phyloP scores from a whole-genome alignment of 2,797 vertebrate genomes.

The Artibeus jamaicensis region DNA sequence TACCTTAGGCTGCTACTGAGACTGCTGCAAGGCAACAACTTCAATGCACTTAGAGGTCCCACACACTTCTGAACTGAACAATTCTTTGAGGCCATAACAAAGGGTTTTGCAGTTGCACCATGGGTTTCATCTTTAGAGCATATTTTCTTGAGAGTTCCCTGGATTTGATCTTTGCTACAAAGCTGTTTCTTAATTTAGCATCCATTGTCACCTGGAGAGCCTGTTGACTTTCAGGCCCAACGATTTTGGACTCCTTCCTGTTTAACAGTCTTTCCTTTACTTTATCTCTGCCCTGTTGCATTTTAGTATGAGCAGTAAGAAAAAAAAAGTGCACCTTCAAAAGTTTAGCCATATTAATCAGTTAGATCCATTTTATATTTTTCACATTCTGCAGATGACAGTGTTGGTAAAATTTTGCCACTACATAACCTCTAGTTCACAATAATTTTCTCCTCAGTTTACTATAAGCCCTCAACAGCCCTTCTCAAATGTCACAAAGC shows the following conservation, averaged over 20 bases:
- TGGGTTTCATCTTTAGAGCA: neutral
- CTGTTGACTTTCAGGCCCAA: neutral
- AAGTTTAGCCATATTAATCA: neutral
- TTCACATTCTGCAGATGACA: neutral
- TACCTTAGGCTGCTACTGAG: neutral
- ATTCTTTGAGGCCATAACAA: neutral
- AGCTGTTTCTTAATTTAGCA: neutral
- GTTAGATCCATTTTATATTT: neutral
- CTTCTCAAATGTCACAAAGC: neutral
- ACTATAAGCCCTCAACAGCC: neutral
- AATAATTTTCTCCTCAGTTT: neutral
- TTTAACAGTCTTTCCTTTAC: neutral
- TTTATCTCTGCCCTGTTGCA: neutral
- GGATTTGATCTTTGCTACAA: neutral
- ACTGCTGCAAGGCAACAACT: neutral
- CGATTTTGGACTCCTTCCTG: neutral
- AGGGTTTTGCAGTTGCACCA: neutral
- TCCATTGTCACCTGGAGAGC: neutral
- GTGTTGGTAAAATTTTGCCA: neutral
- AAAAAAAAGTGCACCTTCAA: neutral
- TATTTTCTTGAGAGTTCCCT: neutral
- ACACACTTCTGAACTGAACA: rapidly evolving
- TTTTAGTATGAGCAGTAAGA: neutral
- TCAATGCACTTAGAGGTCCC: too few relatives aligned
- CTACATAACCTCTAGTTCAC: neutral